Evolutionary conservation across 2,113 vertebrate species (phyloP).

Genomic region (Tragelaphus strepsiceros): DNA sequence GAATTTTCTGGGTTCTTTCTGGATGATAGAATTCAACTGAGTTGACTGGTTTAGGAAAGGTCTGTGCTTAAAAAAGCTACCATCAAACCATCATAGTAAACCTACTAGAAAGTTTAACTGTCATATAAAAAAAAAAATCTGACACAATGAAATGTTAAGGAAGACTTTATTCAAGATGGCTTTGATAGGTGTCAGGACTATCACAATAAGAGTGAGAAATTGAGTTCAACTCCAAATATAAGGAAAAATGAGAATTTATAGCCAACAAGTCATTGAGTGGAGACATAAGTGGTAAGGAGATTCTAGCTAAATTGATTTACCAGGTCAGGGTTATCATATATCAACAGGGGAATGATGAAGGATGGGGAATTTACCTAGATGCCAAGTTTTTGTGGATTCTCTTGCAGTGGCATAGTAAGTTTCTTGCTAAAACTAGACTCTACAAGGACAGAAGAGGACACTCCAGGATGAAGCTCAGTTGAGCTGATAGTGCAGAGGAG

Average conservation of each 20-base stretch:
- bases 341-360: rapidly evolving
- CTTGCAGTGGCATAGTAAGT: background rate
- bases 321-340: background rate
- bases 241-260: background rate
- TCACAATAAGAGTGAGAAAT: background rate
- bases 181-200: background rate
- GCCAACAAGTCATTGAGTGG: background rate
- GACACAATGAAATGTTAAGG: background rate
- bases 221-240: background rate
- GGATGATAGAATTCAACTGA: background rate
- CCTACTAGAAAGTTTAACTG: background rate
- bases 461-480: background rate
- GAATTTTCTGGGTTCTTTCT: background rate
- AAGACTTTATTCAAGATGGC: background rate
- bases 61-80: background rate
- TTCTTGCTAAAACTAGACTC: background rate
- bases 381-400: background rate
- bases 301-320: background rate
- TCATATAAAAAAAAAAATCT: background rate
- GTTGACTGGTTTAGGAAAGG: background rate
- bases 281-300: background rate
- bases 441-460: background rate
- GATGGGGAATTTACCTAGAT: background rate
- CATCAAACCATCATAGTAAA: background rate
- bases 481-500: background rate